These are phyloP conservation scores for Lithophane ornitopus DNA, from an alignment of 2,888 invertebrate genomes.

Conservation along the genomic window DNA sequence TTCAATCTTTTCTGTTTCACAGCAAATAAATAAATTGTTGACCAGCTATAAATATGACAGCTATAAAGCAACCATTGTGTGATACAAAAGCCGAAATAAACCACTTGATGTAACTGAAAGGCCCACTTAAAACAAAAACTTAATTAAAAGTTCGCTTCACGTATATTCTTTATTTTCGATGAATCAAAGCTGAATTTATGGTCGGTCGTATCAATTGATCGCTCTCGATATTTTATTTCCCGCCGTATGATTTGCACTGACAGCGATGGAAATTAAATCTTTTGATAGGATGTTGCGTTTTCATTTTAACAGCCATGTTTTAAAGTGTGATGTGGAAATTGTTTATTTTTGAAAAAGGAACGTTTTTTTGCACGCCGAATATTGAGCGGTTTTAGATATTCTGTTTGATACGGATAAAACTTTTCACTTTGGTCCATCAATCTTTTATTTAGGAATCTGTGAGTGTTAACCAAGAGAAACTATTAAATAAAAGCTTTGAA, in stretches of 20 bases:
- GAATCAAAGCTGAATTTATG: slow-evolving; percentile 48
- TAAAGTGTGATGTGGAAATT: slow-evolving; percentile 41
- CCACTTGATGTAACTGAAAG: slow-evolving; percentile 7
- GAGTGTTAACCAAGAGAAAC: not conserved
- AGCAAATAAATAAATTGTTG: not conserved
- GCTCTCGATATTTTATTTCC: slow-evolving; percentile 52
- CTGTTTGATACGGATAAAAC: not conserved
- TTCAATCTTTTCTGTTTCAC: not conserved
- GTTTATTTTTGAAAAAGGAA: slow-evolving; percentile 18
- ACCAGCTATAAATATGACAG: not conserved
- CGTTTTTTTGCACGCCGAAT: not conserved
- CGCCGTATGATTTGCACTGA: slow-evolving; percentile 59
- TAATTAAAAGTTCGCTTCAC: slow-evolving; percentile 49
- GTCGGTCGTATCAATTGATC: slow-evolving; percentile 55
- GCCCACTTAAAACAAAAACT: slow-evolving; percentile 38
- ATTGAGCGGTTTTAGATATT: slow-evolving; percentile 26
- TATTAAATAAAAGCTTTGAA: not conserved
- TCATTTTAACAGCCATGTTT: slow-evolving; percentile 44
- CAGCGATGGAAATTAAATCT: slow-evolving; percentile 66
- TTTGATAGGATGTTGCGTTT: slow-evolving; percentile 56
- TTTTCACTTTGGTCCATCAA: not conserved
- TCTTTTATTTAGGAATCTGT: not conserved
- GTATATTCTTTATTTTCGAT: slow-evolving; percentile 41
- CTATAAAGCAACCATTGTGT: not conserved
- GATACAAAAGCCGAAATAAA: slow-evolving; percentile 22